Evolutionary conservation across 1,140 invertebrate genomes (phyloP).

Genomic region (Spodoptera litura): DNA sequence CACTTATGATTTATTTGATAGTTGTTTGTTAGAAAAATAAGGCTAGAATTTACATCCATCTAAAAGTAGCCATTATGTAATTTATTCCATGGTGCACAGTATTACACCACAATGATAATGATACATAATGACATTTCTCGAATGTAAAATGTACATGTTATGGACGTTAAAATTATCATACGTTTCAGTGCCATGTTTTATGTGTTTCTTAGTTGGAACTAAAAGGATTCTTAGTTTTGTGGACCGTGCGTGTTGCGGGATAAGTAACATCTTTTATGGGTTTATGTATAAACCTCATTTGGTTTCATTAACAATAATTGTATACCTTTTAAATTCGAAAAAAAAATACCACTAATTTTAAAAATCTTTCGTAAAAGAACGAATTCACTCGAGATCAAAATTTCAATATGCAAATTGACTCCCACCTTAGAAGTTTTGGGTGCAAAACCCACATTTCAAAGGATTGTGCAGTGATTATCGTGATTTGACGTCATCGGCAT

Average conservation of each 20-base stretch:
- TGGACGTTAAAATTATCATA: not conserved
- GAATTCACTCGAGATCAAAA: too few species aligned
- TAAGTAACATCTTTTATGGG: too few species aligned
- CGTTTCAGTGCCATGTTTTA: slow-evolving; percentile 3
- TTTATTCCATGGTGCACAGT: slow-evolving; percentile 5
- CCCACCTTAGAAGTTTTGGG: not conserved
- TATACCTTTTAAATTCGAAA: too few species aligned
- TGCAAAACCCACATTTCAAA: not conserved
- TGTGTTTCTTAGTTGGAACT: not conserved
- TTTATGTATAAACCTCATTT: too few species aligned
- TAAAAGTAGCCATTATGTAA: slow-evolving; percentile 18
- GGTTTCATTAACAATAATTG: too few species aligned
- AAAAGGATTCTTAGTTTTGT: not conserved
- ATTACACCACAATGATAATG: slow-evolving; percentile 26
- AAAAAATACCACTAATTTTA: too few species aligned
- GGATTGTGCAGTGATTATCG: not conserved
- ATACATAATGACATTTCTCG: slow-evolving; percentile 23
- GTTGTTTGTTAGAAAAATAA: not conserved
- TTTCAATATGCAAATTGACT: too few species aligned
- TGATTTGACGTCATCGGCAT: slow-evolving; percentile 19
- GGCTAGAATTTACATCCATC: not conserved
- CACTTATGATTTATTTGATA: not conserved
- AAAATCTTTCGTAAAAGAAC: too few species aligned
- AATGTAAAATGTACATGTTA: slow-evolving; percentile 27
- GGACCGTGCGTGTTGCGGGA: too few species aligned